phyloP scores from a whole-genome alignment of 2,113 vertebrate species.

The Pollimyrus isidori region DNA sequence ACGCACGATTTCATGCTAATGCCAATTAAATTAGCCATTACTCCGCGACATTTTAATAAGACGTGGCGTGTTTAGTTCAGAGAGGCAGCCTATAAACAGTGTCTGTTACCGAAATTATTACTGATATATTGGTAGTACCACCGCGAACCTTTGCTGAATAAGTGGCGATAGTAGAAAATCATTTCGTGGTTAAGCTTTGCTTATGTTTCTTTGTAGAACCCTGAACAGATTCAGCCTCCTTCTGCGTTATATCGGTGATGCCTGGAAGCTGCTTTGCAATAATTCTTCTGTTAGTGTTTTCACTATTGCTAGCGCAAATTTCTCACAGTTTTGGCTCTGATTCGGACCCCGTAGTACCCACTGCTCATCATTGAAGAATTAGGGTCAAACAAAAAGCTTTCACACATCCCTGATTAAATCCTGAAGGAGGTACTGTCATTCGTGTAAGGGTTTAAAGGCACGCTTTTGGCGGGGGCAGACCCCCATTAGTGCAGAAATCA shows the following conservation, averaged over 20 bases:
- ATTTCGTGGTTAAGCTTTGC: constrained; percentile 6
- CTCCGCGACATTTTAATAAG: background rate
- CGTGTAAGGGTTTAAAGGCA: background rate
- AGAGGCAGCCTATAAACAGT: background rate
- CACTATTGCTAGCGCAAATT: background rate
- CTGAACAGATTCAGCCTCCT: background rate
- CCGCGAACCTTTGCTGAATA: background rate
- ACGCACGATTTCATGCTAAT: background rate
- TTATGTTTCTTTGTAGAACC: background rate
- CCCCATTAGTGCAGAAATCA: background rate
- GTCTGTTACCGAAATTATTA: background rate
- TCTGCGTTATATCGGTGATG: background rate
- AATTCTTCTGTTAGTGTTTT: background rate
- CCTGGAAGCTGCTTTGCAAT: background rate
- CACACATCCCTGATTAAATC: background rate
- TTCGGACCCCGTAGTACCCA: background rate
- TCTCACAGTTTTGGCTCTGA: background rate
- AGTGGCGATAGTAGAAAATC: background rate
- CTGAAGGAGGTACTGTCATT: background rate
- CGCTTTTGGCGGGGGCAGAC: background rate
- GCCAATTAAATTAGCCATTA: background rate
- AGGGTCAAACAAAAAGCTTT: background rate
- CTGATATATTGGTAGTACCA: background rate
- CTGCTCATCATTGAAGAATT: background rate
- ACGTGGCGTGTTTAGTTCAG: background rate